Percentiles rank a stretch among this genome's conserved stretches.
Evolutionary conservation across 2,113 vertebrate genomes (phyloP).

Genomic region (Sinocyclocheilus maitianheensis): DNA sequence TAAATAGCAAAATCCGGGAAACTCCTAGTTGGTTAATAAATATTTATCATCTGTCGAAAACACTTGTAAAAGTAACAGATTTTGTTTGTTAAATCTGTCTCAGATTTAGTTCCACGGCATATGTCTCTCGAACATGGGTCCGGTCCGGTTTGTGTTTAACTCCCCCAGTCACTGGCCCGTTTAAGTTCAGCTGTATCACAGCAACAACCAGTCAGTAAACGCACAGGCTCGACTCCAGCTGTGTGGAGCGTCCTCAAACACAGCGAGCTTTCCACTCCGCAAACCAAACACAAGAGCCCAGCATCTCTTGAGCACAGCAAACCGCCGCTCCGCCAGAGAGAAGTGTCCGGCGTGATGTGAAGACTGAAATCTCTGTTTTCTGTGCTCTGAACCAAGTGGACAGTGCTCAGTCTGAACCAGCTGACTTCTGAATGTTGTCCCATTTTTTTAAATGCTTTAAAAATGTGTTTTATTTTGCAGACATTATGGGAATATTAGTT

Average conservation of each 20-base stretch:
- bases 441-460: too few species aligned
- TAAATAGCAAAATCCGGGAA: not conserved
- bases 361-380: not conserved
- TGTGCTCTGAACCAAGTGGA: not conserved
- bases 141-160: not conserved
- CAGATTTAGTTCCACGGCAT: not conserved
- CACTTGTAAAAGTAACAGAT: not conserved
- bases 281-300: constrained; percentile 42
- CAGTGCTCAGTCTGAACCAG: not conserved
- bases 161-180: constrained; percentile 24
- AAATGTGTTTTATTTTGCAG: too few species aligned
- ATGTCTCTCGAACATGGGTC: constrained; percentile 25
- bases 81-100: not conserved
- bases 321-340: not conserved
- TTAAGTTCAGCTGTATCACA: constrained; percentile 48
- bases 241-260: constrained; percentile 53
- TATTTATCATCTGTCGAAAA: not conserved
- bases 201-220: constrained; percentile 64
- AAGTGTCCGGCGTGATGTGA: not conserved
- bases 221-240: constrained; percentile 30
- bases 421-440: too few species aligned
- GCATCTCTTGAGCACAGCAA: constrained; percentile 42
- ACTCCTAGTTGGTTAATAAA: not conserved
- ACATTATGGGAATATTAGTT: too few species aligned
- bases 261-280: constrained; percentile 41